Evolutionary conservation across 2,888 invertebrate species (phyloP), one percentile per base, ranked within the genome.

Genomic region (Petrolisthes cinctipes): DNA sequence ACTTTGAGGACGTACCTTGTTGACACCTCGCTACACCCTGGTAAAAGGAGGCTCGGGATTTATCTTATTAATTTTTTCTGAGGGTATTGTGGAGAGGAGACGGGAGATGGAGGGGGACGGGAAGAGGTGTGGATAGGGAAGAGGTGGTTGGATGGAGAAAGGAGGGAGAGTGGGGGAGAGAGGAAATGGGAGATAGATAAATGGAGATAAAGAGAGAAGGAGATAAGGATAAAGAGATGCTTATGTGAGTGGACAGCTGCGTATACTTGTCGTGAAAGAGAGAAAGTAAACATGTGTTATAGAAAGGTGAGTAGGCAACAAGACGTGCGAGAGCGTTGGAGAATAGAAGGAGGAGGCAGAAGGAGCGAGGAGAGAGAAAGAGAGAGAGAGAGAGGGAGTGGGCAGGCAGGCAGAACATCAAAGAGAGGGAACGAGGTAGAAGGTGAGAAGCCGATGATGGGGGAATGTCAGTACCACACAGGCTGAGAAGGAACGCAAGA

Each of bases 121-220:
- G 17, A n/a, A n/a, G 7, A 5, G 14, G 4, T 20, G 82, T 20
- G 73, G 71, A 71, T 51, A 23, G 17, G 71, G 51, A 51, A 37
- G 68, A 14, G 71, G 51, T 53, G 51, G 61, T 6, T 71, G 23
- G n/a, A 51, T 51, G 0, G 1, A 54, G 57, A 7, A 78, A 56
- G 57, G 76, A 61, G 61, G 57, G 23, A 61, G 76, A 84, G 57
- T 57, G 79, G n/a, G 51, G 37, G 66, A 66, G 66, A 80, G 66
- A 85, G 66, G 37, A 37, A 79, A 17, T 79, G 61, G n/a, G 20
- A 85, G 66, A 78, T 9, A 61, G 51, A 68, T 37, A 79, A 14
- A 79, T 20, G 51, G 37, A 66, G 54, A 51, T 51, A 75, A 23
- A 83, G 0, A 37, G 73, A 75, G 4, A 54, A 14, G 57, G n/a